Evolutionary conservation across 1,140 invertebrate genomes (phyloP).

Genomic region (Lordiphosa collinella): DNA sequence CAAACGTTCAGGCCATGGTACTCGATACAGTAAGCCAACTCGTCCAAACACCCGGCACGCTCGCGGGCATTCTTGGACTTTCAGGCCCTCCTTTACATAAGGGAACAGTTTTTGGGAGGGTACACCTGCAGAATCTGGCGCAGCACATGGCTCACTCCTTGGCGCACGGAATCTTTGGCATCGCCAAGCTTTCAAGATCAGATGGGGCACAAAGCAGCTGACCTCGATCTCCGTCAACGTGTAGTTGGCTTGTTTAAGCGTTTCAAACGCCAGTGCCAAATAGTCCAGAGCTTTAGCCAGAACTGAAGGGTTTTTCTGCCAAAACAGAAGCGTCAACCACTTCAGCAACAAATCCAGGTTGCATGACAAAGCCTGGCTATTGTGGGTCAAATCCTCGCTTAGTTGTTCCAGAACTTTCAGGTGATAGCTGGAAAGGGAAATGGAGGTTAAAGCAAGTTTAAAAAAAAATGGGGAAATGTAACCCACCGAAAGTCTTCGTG

Average conservation of each 20-base stretch:
- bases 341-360: constrained; percentile 98
- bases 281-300: constrained; percentile 96
- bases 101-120: constrained; percentile 92
- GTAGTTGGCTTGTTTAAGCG: no score
- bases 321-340: constrained; percentile 97
- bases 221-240: constrained; percentile 95
- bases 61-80: constrained; percentile 98
- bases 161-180: constrained; percentile 95
- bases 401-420: constrained; percentile 96
- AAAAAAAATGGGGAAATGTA: no score
- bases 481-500: constrained; percentile 91
- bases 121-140: constrained; percentile 92
- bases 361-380: constrained; percentile 88
- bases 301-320: constrained; percentile 99
- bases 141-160: constrained; percentile 92
- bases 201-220: constrained; percentile 95
- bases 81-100: constrained; percentile 95
- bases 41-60: constrained; percentile 96
- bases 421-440: constrained; percentile 83
- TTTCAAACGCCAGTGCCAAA: constrained; percentile 89
- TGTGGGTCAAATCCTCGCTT: constrained; percentile 89
- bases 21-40: constrained; percentile 92
- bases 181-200: constrained; percentile 97
- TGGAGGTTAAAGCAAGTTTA: no score
- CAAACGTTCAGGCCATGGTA: constrained; percentile 92